Conservation (phyloP, 2,888 invertebrate genomes). For the Deilephila elpenor region DNA sequence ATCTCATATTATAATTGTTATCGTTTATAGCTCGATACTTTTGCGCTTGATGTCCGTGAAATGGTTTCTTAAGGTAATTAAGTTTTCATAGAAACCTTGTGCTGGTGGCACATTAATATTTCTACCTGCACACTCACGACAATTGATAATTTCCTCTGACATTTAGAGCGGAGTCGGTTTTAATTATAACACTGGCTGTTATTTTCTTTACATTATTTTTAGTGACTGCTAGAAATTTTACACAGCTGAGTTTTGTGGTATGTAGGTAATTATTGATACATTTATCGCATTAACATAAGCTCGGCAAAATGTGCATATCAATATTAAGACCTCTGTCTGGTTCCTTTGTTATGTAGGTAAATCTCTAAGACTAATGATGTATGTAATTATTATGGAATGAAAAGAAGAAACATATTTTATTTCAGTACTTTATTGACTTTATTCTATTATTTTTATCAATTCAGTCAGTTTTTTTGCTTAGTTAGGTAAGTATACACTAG, state of each 20-base stretch:
- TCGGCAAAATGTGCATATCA: too few species aligned
- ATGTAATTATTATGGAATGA: too few species aligned
- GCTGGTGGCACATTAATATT: constrained; percentile 48
- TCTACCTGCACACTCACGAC: not conserved
- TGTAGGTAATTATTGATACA: not conserved
- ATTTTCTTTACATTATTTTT: not conserved
- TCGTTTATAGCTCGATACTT: not conserved
- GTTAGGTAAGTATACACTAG: not conserved
- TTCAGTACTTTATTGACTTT: too few species aligned
- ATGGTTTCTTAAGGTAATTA: constrained; percentile 31
- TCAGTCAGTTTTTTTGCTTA: too few species aligned
- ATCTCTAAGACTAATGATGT: too few species aligned
- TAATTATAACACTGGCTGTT: not conserved
- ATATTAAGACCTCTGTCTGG: too few species aligned
- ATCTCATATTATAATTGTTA: not conserved
- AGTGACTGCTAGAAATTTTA: too few species aligned
- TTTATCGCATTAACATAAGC: too few species aligned
- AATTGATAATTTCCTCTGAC: constrained; percentile 11
- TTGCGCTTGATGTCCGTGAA: not conserved
- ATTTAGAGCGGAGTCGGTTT: not conserved
- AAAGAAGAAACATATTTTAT: too few species aligned
- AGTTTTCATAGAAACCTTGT: constrained; percentile 53
- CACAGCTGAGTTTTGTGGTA: not conserved
- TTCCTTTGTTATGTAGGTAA: too few species aligned
- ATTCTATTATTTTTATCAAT: too few species aligned